Conservation (phyloP, 2,113 vertebrate species). For the Corythornis madagascariensis region DNA sequence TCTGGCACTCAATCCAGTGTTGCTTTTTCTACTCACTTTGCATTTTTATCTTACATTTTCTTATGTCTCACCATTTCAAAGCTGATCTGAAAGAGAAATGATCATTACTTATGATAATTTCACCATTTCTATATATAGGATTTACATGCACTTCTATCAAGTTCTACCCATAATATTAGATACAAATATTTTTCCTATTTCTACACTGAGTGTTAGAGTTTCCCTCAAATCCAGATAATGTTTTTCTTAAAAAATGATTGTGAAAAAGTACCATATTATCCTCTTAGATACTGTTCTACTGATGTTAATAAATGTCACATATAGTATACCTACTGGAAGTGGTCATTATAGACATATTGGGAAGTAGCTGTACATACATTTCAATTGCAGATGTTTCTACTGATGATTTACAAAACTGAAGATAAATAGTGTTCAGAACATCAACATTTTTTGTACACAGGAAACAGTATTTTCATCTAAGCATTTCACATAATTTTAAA, state of each 20-base stretch:
- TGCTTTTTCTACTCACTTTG: background rate
- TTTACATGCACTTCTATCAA: background rate
- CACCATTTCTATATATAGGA: background rate
- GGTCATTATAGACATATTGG: background rate
- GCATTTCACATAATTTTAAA: background rate
- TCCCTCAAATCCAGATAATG: background rate
- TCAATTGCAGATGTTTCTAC: background rate
- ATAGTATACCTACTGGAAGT: background rate
- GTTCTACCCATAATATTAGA: background rate
- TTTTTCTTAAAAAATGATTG: background rate
- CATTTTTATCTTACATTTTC: background rate
- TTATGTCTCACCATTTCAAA: background rate
- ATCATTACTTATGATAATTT: background rate
- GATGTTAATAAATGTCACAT: background rate
- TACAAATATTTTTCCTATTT: background rate
- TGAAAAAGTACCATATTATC: background rate
- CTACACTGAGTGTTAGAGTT: background rate
- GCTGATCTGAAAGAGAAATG: background rate
- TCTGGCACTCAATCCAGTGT: background rate
- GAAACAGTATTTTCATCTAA: background rate
- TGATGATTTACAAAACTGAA: constrained; percentile 1
- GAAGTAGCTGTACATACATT: background rate
- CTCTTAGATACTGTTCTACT: background rate
- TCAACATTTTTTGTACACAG: background rate
- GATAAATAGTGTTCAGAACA: background rate